A percentile compares a stretch with the other conserved stretches of the same genome.
phyloP scores from a whole-genome alignment of 1,140 invertebrate species.

The Tetramorium simillimum region DNA sequence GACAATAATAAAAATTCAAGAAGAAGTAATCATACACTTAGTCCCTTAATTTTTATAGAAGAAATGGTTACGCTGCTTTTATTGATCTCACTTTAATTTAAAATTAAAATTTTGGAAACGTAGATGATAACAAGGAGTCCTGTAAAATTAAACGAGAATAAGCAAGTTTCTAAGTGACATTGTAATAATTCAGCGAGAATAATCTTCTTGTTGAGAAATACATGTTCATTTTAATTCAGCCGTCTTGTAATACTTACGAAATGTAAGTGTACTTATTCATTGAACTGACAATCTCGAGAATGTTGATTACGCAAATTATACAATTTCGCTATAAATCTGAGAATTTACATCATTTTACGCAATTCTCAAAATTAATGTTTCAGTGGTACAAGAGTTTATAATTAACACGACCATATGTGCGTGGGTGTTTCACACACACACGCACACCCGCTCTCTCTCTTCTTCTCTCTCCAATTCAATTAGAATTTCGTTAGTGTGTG shows the following conservation, averaged over 20 bases:
- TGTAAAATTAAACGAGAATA: not conserved
- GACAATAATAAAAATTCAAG: not conserved
- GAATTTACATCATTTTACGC: not conserved
- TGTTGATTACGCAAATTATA: conserved; percentile 17
- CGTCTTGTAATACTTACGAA: not conserved
- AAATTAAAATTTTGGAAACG: conserved; percentile 11
- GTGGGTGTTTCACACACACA: too few relatives aligned
- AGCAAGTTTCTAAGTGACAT: not conserved
- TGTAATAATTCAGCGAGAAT: not conserved
- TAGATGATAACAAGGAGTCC: not conserved
- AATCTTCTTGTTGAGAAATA: not conserved
- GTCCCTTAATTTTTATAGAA: not conserved
- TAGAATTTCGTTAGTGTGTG: conserved; percentile 12
- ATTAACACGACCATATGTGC: not conserved
- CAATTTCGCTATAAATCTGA: conserved; percentile 16
- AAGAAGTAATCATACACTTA: not conserved
- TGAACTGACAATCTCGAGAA: not conserved
- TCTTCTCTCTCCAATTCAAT: conserved; percentile 10
- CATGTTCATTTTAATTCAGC: not conserved
- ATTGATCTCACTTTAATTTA: not conserved
- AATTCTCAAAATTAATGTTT: conserved; percentile 17
- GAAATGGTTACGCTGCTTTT: not conserved
- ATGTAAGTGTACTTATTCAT: not conserved
- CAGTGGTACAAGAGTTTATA: not conserved
- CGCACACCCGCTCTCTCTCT: not conserved